phyloP scores from a whole-genome alignment of 2,113 vertebrate genomes.

The Coregonus clupeaformis region DNA sequence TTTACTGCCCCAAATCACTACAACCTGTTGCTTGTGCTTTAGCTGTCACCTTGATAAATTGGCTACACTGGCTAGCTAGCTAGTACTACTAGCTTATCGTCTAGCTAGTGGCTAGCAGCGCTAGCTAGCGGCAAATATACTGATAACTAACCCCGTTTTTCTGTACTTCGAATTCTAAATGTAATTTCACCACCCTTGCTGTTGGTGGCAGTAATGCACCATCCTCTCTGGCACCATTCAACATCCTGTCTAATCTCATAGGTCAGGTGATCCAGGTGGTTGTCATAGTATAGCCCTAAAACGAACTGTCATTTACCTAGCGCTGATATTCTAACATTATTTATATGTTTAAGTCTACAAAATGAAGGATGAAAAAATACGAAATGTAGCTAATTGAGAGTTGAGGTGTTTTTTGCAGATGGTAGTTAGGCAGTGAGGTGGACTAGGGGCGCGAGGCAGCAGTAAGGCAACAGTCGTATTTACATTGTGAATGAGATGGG shows the following conservation, averaged over 20 bases:
- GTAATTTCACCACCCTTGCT: no score
- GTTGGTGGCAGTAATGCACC: no score
- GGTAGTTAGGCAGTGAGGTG: conserved; percentile 1
- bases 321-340: conserved; percentile 30
- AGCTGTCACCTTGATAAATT: no score
- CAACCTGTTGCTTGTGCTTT: no score
- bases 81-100: no score
- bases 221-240: no score
- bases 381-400: conserved; percentile 1
- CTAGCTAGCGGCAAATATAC: no score
- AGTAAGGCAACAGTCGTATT: neutral
- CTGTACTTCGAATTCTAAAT: no score
- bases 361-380: conserved; percentile 18
- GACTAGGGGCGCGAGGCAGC: neutral
- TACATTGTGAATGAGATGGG: conserved; percentile 1
- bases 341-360: conserved; percentile 25
- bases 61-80: no score
- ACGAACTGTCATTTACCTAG: conserved; percentile 2
- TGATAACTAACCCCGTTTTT: no score
- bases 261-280: neutral
- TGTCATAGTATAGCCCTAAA: neutral
- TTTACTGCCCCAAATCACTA: no score
- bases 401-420: conserved; percentile 10
- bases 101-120: no score
- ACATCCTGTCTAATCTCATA: neutral